phyloP scores from a whole-genome alignment of 1,140 invertebrate genomes.

The Drosophila orena region DNA sequence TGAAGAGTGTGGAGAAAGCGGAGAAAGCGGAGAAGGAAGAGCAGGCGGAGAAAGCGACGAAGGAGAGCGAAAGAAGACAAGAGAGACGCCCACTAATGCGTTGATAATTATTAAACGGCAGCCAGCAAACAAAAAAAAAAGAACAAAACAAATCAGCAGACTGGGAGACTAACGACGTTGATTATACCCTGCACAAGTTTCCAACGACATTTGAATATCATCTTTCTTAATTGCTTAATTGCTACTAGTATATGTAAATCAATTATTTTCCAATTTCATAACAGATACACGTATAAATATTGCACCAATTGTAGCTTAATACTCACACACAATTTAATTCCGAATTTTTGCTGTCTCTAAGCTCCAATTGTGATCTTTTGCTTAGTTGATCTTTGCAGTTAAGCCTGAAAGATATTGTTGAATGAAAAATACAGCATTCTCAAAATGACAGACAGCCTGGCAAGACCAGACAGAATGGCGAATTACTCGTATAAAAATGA shows the following conservation, averaged over 20 bases:
- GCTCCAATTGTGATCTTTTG: too few relatives aligned
- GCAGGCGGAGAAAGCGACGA: neutral
- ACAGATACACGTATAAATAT: too few relatives aligned
- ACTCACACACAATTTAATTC: too few relatives aligned
- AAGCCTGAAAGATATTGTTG: too few relatives aligned
- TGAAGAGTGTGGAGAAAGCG: neutral
- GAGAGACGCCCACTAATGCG: slow-evolving; percentile 54
- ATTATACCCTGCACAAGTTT: neutral
- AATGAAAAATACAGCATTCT: too few relatives aligned
- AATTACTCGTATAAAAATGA: slow-evolving; percentile 19
- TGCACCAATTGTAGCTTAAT: too few relatives aligned
- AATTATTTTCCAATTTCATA: too few relatives aligned
- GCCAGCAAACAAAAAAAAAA: slow-evolving; percentile 21
- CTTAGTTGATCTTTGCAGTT: too few relatives aligned
- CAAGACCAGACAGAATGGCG: too few relatives aligned
- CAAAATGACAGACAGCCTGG: neutral
- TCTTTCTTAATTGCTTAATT: too few relatives aligned
- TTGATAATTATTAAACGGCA: slow-evolving; percentile 64
- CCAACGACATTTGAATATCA: neutral
- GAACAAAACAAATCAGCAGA: slow-evolving; percentile 2
- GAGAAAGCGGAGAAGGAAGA: slow-evolving; percentile 1
- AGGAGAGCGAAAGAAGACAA: neutral
- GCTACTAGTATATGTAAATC: neutral
- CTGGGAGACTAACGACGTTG: neutral
- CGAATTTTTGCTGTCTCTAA: too few relatives aligned